Base-by-base conservation (phyloP, 2,113 vertebrate genomes). In the Gallinago undulata region DNA sequence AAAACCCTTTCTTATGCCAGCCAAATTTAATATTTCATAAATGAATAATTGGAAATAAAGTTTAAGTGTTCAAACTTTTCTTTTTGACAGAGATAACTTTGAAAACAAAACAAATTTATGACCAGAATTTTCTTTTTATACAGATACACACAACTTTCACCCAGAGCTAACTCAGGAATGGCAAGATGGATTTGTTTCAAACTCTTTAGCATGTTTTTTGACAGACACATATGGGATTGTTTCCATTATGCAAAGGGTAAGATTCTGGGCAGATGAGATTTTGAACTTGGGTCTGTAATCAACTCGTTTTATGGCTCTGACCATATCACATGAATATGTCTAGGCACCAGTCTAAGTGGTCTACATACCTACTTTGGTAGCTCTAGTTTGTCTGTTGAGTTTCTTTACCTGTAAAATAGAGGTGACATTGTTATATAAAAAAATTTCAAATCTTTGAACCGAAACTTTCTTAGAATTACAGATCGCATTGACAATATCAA, bases 171-270 rank as follows among this genome's bases (percentile, higher is more conserved):
- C 51, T 96, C 73, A n/a, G 73, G 68, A 94, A 82, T 73, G 57
- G 73, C 80, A 87, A 59, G 37, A 95, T 90, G 88, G 84, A 91
- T 91, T 76, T 90, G 48, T 70, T 92, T 94, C 88, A 92, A 92
- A 50, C 53, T 92, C 76, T 78, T 62, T 72, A 87, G 41, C 57
- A 55, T 0, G 2, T 5, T 92, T 92, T 72, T 82, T 94, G 95
- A 89, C 80, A 94, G 81, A 93, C 41, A 80, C 85, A 90, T 78
- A 80, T 68, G 81, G 77, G 57, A 87, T 66, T 81, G 50, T 78
- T 86, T 93, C 77, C 69, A 45, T 94, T 82, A 57, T 72, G 53
- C 53, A 89, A 66, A 66, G 88, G 77, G 73, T 70, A 81, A 43
- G 43, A 72, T 86, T 64, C 60, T 93, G 51, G 77, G 39, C 12